These are phyloP conservation scores for Urocyon cinereoargenteus DNA, from an alignment of 2,797 vertebrate species.

Conservation along the genomic window DNA sequence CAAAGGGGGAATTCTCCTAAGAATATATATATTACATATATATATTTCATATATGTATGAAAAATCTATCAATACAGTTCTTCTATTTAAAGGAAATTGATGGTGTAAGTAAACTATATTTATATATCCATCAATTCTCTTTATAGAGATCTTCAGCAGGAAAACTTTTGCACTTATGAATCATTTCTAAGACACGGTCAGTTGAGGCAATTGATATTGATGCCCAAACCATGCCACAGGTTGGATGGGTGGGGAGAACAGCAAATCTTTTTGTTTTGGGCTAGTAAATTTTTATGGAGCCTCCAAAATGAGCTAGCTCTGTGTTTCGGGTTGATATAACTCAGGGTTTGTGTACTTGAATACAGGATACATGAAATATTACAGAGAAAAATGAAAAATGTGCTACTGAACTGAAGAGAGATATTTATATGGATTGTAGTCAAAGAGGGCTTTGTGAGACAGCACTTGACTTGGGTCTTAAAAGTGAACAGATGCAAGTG, in stretches of 20 bases:
- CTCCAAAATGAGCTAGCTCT: background rate
- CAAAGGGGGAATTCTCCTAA: constrained; percentile 77
- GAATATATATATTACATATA: background rate
- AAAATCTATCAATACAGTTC: constrained; percentile 63
- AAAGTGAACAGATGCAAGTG: background rate
- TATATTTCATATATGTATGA: constrained; percentile 39
- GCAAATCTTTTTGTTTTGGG: constrained; percentile 33
- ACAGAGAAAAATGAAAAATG: background rate
- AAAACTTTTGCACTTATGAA: constrained; percentile 62
- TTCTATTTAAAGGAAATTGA: constrained; percentile 75
- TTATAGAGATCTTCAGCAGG: constrained; percentile 59
- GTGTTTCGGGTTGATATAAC: background rate
- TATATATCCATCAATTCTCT: constrained; percentile 73
- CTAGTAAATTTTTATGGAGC: constrained; percentile 22
- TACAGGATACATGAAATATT: background rate
- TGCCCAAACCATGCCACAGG: constrained; percentile 6
- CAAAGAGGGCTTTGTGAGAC: background rate
- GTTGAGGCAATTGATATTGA: constrained; percentile 16
- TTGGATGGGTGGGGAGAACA: constrained; percentile 27
- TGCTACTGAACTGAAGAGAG: background rate
- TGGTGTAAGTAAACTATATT: constrained; percentile 69
- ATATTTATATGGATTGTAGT: background rate
- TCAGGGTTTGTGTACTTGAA: background rate
- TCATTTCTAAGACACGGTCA: constrained; percentile 38
- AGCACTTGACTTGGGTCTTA: background rate